Conservation (phyloP, 1,140 invertebrate genomes). For the Galendromus occidentalis region DNA sequence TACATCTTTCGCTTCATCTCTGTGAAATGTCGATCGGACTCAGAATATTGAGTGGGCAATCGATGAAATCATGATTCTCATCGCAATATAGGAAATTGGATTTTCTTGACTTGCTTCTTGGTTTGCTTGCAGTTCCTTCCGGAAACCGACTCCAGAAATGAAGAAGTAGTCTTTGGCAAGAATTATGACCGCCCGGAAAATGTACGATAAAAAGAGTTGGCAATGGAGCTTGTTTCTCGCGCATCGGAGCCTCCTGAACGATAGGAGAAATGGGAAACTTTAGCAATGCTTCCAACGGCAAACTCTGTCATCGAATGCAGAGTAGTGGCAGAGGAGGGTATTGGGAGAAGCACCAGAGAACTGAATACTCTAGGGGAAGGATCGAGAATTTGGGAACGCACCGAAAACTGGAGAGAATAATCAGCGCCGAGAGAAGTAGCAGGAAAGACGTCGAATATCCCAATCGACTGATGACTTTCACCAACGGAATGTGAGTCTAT, state of each 20-base stretch:
- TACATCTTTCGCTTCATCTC: too few species aligned
- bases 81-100: too few species aligned
- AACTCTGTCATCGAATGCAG: neutral
- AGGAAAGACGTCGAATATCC: constrained; percentile 46
- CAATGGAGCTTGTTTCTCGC: constrained; percentile 46
- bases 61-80: too few species aligned
- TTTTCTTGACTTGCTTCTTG: neutral
- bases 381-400: constrained; percentile 29
- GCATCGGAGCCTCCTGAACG: constrained; percentile 39
- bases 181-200: constrained; percentile 39
- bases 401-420: constrained; percentile 45
- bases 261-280: neutral
- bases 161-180: constrained; percentile 32
- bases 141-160: neutral
- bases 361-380: neutral
- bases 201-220: constrained; percentile 47
- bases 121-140: neutral
- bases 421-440: constrained; percentile 40
- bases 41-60: too few species aligned
- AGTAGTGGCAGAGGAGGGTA: neutral
- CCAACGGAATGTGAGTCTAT: constrained; percentile 37
- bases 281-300: neutral
- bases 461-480: constrained; percentile 42
- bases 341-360: neutral
- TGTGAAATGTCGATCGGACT: too few species aligned